These are phyloP conservation scores for Nothoprocta perdicaria DNA, from an alignment of 2,113 vertebrate genomes.

Conservation along the genomic window DNA sequence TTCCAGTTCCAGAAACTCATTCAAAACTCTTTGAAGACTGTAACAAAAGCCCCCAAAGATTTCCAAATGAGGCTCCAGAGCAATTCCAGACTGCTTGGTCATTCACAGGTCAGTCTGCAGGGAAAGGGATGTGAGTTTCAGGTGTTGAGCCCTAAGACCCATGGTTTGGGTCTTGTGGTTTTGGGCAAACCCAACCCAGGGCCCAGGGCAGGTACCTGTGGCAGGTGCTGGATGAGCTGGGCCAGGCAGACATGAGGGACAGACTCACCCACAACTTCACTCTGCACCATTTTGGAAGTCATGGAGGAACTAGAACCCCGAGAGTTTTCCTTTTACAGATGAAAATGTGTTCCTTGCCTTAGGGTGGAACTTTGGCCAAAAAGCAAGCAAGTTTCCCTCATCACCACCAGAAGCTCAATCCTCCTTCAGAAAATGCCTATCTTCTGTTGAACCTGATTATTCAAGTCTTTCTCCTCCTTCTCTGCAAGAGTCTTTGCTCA, in stretches of 20 bases:
- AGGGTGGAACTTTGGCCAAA: background rate
- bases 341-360: background rate
- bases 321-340: background rate
- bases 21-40: background rate
- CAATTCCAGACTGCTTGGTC: background rate
- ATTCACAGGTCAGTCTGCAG: background rate
- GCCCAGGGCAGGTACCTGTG: background rate
- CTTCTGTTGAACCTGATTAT: background rate
- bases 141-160: background rate
- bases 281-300: background rate
- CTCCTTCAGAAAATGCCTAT: background rate
- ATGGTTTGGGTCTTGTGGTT: no score
- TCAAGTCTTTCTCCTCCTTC: background rate
- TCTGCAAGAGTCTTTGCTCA: background rate
- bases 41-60: background rate
- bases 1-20: background rate
- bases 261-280: fast-evolving
- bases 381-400: background rate
- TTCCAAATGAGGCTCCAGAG: background rate
- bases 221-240: background rate
- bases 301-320: background rate
- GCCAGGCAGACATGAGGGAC: background rate
- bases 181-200: background rate
- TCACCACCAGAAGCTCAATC: background rate
- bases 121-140: fast-evolving